These are phyloP conservation scores for Heteractis magnifica DNA, from an alignment of 92 coral and sea anemone species.

Conservation along the genomic window DNA sequence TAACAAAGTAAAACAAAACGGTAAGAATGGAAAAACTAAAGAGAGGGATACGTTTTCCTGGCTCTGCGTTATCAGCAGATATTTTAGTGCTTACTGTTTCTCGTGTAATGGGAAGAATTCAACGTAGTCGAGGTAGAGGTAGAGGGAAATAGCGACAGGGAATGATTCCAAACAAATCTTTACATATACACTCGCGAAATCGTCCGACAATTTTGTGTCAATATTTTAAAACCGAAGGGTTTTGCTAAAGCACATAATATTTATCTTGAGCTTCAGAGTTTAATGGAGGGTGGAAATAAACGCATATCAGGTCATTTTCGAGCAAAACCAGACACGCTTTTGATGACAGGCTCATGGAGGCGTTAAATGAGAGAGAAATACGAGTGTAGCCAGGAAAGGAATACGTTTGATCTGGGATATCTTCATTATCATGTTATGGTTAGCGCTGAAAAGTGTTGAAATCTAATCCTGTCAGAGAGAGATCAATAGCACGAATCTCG, in stretches of 20 bases:
- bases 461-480: constrained; percentile 35
- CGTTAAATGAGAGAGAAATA: constrained; percentile 3
- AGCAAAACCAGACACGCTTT: constrained; percentile 11
- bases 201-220: neutral
- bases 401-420: constrained; percentile 9
- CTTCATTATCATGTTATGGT: constrained; percentile 17
- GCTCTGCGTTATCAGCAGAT: neutral
- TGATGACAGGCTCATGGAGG: constrained; percentile 41
- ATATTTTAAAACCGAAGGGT: constrained; percentile 2
- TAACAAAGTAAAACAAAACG: neutral
- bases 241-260: constrained; percentile 1
- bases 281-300: constrained; percentile 6
- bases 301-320: neutral
- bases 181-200: neutral
- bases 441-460: constrained; percentile 40
- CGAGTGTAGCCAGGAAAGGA: neutral
- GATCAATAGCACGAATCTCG: constrained; percentile 36
- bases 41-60: neutral
- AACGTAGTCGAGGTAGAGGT: too few species aligned
- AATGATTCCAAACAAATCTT: neutral
- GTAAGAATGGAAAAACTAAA: constrained; percentile 1
- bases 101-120: neutral
- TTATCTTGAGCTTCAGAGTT: constrained; percentile 10
- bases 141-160: neutral
- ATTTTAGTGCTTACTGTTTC: neutral